Conservation (phyloP, 1,140 invertebrate genomes). For the Drosophila jambulina region DNA sequence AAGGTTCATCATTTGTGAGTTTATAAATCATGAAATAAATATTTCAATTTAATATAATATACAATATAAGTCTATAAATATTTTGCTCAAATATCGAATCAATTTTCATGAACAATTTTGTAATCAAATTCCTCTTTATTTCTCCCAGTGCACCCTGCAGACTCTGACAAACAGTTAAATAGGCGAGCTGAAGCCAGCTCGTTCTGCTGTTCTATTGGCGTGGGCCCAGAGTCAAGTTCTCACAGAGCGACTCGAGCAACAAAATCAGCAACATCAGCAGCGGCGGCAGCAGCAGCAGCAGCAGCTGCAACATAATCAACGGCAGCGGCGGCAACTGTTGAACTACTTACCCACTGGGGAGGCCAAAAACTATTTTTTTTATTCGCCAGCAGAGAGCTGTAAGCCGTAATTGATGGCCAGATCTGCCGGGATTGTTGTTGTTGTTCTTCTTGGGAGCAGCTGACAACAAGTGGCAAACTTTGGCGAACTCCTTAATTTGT, state of each 20-base stretch:
- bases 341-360: constrained; percentile 64
- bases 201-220: constrained; percentile 42
- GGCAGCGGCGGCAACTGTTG: constrained; percentile 35
- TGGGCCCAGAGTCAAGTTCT: constrained; percentile 55
- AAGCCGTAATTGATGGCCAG: constrained; percentile 58
- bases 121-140: background rate
- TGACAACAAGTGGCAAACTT: constrained; percentile 55
- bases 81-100: no score
- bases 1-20: no score
- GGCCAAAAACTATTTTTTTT: constrained; percentile 44
- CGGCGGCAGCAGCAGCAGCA: constrained; percentile 39
- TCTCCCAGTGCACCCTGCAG: constrained; percentile 10
- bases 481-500: constrained; percentile 66
- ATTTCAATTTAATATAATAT: no score
- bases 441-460: constrained; percentile 17
- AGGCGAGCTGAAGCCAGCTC: constrained; percentile 16
- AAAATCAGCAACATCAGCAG: constrained; percentile 39
- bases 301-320: constrained; percentile 35
- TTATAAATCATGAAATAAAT: no score
- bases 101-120: no score
- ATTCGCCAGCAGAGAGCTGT: constrained; percentile 21
- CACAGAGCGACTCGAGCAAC: constrained; percentile 27
- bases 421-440: constrained; percentile 38
- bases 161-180: constrained; percentile 36
- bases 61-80: no score